Base-by-base conservation (phyloP, 2,797 vertebrate genomes). In the Smutsia gigantea region DNA sequence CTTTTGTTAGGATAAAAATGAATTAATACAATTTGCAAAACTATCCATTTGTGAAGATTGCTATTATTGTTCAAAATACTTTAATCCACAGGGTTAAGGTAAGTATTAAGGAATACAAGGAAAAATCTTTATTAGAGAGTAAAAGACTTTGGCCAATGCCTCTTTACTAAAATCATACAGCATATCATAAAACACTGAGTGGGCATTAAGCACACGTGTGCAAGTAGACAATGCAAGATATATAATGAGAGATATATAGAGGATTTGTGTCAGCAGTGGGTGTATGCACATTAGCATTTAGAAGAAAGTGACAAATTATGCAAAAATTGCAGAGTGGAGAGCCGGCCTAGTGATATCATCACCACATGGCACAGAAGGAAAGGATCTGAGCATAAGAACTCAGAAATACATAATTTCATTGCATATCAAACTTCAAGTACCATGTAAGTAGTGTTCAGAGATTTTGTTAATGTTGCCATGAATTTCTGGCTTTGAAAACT, bases 231-330 rank as follows among this genome's bases (percentile, higher is more conserved):
- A 66, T 8, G 25, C 4, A 2, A 93, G 51, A 69, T 83, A 63
- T 18, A 71, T 29, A 74, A 66, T 39, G 49, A 87, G 57, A 75
- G 14, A 39, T 91, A 75, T 55, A 97, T 29, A 75, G 61, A 94
- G 78, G 63, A 77, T 94, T 71, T 91, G 63, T 94, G 82, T 97
- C 27, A 55, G 42, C 51, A 59, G 68, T 77, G 64, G 51, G 84
- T 71, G n/a, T 19, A 55, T 37, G 37, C 39, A 71, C 57, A 46
- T 74, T 93, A 96, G 55, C 74, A 68, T 91, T 95, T 93, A 57
- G 42, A 77, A 85, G 39, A 95, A 95, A 87, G 66, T 78, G 84
- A 93, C 86, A 87, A 87, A 81, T 96, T 95, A 85, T 94, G 82
- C 77, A 85, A 81, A 27, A 7, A 92, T 27, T 69, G 23, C 27